Evolutionary conservation across 2,113 vertebrate genomes (phyloP), one percentile per base, ranked within the genome.

Genomic region (Peromyscus leucopus): DNA sequence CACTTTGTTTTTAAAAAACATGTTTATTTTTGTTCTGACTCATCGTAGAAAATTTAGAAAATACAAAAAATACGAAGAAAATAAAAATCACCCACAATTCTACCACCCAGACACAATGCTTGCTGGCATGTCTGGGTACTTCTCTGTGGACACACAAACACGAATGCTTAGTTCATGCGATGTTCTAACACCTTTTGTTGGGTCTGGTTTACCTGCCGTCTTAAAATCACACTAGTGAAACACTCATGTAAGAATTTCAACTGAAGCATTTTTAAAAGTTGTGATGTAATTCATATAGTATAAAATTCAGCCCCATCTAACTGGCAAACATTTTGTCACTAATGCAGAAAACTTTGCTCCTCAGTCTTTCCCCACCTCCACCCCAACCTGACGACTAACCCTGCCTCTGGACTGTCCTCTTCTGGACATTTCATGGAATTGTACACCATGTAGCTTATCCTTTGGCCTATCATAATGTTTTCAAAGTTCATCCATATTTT

Each of bases 11-110:
- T 85, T 33, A 65, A 69, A 96, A 96, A 97, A 87, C 96, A 96
- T 94, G 97, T 98, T 98, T 98, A 96, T 97, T 98, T 98, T 95
- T 94, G 67, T 86, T 97, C 95, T 98, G 97, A 97, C 97, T 97
- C 97, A 97, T 72, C 84, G 97, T 91, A 97, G 94, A 95, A 91
- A 97, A 97, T 97, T 98, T 97, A 97, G 98, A 95, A 97, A 97
- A 98, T 87, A 96, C 39, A 97, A 96, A 97, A 84, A 90, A 94
- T 26, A 85, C 93, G 74, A 94, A 91, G 91, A 71, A 97, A 95
- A 91, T 89, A 88, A 95, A 96, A 94, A 74, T 95, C 86, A 51
- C 57, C 96, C 98, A 39, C 78, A 26, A 7, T 46, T 26, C 79
- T 95, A 12, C 94, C 96, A 93, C 95, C 95, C 96, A 97, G 95